phyloP scores from a whole-genome alignment of 2,113 vertebrate species.

The Zootoca vivipara region DNA sequence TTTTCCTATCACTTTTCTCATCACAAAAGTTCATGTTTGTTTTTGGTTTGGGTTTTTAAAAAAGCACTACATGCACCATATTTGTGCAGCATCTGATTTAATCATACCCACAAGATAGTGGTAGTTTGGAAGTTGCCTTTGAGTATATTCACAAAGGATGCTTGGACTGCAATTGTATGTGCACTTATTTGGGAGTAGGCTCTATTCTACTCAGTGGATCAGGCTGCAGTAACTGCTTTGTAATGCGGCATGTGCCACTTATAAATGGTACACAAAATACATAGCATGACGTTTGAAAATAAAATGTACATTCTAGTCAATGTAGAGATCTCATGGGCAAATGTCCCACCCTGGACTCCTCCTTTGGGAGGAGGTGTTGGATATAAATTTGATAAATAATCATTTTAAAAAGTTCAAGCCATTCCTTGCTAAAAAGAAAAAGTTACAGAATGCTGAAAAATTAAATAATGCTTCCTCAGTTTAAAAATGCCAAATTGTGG shows the following conservation, averaged over 20 bases:
- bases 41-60: too few species aligned
- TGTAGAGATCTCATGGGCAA: background rate
- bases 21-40: too few species aligned
- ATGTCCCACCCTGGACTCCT: background rate
- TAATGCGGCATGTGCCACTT: constrained; percentile 4
- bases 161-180: background rate
- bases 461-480: background rate
- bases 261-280: background rate
- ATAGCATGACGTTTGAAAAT: background rate
- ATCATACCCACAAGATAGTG: too few species aligned
- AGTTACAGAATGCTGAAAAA: background rate
- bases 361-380: too few species aligned
- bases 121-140: background rate
- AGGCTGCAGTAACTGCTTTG: background rate
- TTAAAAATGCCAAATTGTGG: background rate
- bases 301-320: background rate
- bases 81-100: too few species aligned
- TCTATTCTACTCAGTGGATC: background rate
- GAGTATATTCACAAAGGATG: background rate
- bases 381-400: too few species aligned
- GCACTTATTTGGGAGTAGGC: background rate
- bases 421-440: background rate
- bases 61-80: too few species aligned
- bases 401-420: background rate
- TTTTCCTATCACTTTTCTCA: too few species aligned